A percentile compares a stretch with the other conserved stretches of the same genome.
These are phyloP conservation scores for Dexiosoma caninum DNA, from an alignment of 2,888 invertebrate species.

Conservation along the genomic window DNA sequence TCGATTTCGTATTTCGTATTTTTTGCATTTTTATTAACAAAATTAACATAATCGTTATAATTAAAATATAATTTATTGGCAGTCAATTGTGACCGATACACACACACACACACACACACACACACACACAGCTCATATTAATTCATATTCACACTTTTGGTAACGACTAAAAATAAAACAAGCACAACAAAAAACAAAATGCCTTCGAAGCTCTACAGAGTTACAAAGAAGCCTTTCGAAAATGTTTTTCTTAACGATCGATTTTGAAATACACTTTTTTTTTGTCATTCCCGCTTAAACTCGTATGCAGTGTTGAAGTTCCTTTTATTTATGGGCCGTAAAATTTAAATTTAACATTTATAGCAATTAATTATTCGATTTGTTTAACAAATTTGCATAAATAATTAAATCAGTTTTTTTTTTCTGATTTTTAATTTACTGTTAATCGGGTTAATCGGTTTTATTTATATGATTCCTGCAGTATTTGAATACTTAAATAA, in stretches of 20 bases:
- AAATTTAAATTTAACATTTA: slow-evolving; percentile 62
- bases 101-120: too few relatives aligned
- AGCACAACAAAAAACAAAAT: background rate
- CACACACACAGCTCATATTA: slow-evolving; percentile 33
- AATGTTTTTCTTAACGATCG: background rate
- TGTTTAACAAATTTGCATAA: slow-evolving; percentile 46
- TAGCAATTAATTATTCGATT: slow-evolving; percentile 58
- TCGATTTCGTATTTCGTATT: slow-evolving; percentile 26
- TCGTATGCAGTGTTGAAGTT: slow-evolving; percentile 70
- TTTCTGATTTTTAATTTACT: slow-evolving; percentile 62
- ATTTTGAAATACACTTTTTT: background rate
- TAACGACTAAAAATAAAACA: slow-evolving; percentile 11
- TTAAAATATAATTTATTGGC: slow-evolving; percentile 75
- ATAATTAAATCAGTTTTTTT: slow-evolving; percentile 35
- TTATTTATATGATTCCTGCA: background rate
- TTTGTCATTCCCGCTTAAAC: background rate
- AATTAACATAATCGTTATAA: slow-evolving; percentile 75
- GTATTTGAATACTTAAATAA: background rate
- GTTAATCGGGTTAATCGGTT: background rate
- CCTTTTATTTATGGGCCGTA: slow-evolving; percentile 72
- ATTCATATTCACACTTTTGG: slow-evolving; percentile 44
- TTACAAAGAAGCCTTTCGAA: slow-evolving; percentile 18
- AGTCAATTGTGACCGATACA: slow-evolving; percentile 51
- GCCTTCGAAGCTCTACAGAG: background rate
- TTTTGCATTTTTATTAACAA: slow-evolving; percentile 61